Evolutionary conservation across 2,797 vertebrate species (phyloP), one percentile per base, ranked within the genome.

Genomic region (Halcyon chelicuti): DNA sequence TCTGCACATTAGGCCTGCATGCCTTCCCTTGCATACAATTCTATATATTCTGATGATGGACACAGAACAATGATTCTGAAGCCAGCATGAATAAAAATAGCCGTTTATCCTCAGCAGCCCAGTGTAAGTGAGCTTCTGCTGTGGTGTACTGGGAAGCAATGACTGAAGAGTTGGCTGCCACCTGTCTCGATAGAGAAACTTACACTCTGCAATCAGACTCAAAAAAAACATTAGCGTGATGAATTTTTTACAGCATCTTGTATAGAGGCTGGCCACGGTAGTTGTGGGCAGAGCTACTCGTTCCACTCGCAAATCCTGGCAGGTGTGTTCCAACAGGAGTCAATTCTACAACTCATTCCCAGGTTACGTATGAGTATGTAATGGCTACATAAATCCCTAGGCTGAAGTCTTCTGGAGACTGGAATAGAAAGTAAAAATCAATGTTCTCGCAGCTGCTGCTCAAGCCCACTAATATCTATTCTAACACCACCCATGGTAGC

Each of bases 391-490:
- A 74, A 83, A 74, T 72, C 26, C 29, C 13, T 5, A 40, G 29
- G 31, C 7, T 63, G 28, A 78, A 72, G 40, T 46, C 55, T 81
- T 73, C 70, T 68, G 42, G n/a, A 88, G 62, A 61, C 10, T 31
- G 25, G 35, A 92, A 79, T 1, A 84, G 21, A 51, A 82, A 91
- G 47, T 52, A 57, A 94, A 86, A 87, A 57, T 39, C 42, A n/a
- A 4, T 33, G 23, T 44, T 77, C 89, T 47, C 29, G 33, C 88
- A 93, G 78, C 63, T 88, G 84, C n/a, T 72, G 84, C 46, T 92
- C 42, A 33, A 3, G 1, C 25, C 37, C 55, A 29, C 16, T 37
- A 81, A 26, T 14, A 49, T 68, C 90, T 74, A 12, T 14, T 79
- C 29, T 65, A 86, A 70, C 58, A 77, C 44, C 15, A 77, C 63